Base-by-base conservation (phyloP, 92 coral and sea anemone species). In the Parazoanthus swiftii region DNA sequence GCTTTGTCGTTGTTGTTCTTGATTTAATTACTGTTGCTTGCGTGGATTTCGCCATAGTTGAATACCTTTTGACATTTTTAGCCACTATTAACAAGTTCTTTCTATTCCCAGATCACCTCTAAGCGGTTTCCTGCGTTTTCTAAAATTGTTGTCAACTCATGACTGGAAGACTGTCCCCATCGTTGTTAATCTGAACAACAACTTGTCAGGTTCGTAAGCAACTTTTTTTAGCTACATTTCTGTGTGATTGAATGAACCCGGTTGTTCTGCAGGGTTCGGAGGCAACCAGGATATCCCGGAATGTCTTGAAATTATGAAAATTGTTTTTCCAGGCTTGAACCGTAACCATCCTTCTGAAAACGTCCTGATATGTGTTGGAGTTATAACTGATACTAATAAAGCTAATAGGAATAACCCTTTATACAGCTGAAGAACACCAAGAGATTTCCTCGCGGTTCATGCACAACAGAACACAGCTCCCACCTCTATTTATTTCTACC, bases 161-260 rank as follows among this genome's bases (percentile, higher is more conserved):
- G 98, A 95, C 88, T 97, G 99, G 99, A 91, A 94, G 58, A 85
- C 90, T 37, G 93, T 88, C 43, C 94, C 97, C 8, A 70, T 97
- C 51, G 89, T 97, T 86, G 92, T 97, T 6, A 97, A 95, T 58
- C 91, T 97, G 67, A 97, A 97, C 90, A 91, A 80, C 86, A 93
- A 92, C 81, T 79, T 97, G 44, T 91, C 97, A 81, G 97, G 99
- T 97, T 76, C 65, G 86, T 13, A 8, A 5, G 6, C 43, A 84
- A 59, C 63, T 13, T n/a, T 4, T 11, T 35, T 37, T 82, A 33
- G 46, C 5, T 23, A 38, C 14, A 63, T 43, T 68, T 44, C 36
- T 38, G 33, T 13, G 59, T 38, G 36, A 10, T 5, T 8, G 35
- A 1, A 8, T 2, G 18, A 33, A 20, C 13, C 38, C 33, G 2